Percentiles rank a stretch among this genome's conserved stretches.
These are phyloP conservation scores for Hypomecis punctinalis DNA, from an alignment of 2,888 invertebrate species.

Conservation along the genomic window DNA sequence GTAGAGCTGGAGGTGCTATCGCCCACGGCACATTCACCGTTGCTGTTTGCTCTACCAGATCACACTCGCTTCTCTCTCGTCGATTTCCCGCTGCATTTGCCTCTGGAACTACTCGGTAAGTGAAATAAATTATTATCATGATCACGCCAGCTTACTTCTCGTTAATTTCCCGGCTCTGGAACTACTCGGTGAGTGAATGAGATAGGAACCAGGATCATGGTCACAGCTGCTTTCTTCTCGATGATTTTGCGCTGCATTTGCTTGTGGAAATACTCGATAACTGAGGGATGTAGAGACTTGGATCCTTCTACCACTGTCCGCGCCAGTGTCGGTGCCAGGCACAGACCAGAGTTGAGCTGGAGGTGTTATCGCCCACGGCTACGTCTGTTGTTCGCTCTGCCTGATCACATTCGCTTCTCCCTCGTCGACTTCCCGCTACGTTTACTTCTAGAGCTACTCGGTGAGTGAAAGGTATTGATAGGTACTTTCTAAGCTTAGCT, in stretches of 20 bases:
- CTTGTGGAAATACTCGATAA: slow-evolving; percentile 96
- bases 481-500: too few species aligned
- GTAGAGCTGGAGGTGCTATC: slow-evolving; percentile 93
- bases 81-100: slow-evolving; percentile 99
- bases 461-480: too few species aligned
- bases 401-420: too few species aligned
- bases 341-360: too few species aligned
- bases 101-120: slow-evolving; percentile 95
- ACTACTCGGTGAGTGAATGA: slow-evolving; percentile 88
- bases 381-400: too few species aligned
- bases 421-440: too few species aligned
- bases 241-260: slow-evolving; percentile 99
- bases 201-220: slow-evolving; percentile 74
- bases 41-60: slow-evolving; percentile 98
- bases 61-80: slow-evolving; percentile 98
- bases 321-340: neutral
- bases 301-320: neutral
- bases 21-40: slow-evolving; percentile 91
- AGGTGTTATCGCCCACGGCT: too few species aligned
- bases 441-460: too few species aligned
- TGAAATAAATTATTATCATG: neutral
- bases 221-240: slow-evolving; percentile 97
- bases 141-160: neutral
- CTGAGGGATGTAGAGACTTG: slow-evolving; percentile 24
- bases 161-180: slow-evolving; percentile 89